Evolutionary conservation across 2,113 vertebrate genomes (phyloP), one percentile per base, ranked within the genome.

Genomic region (Scytalopus superciliaris): DNA sequence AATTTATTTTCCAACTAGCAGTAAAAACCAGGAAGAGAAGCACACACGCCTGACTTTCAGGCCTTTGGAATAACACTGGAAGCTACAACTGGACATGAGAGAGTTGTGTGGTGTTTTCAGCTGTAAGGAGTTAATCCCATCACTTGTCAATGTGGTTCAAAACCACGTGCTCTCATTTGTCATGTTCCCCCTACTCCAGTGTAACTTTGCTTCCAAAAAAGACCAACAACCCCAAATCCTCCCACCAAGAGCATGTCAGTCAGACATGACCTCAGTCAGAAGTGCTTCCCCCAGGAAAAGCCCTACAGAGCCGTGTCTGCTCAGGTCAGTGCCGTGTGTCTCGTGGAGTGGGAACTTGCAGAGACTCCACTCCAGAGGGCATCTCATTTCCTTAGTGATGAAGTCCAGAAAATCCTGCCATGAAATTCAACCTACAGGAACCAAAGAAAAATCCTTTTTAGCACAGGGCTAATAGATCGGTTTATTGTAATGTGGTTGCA

Each of bases 31-130:
- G 12, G 8, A 56, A 55, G 6, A 59, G 10, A 60, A 57, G 27
- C 8, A 76, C 76, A 10, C 7, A 28, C 0, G 6, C 7, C 7
- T 1, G 1, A 9, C 25, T 85, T 60, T 19, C 13, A 33, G 2
- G 11, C 9, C 12, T 90, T 30, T 1, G 0, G 30, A 69, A 35
- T 28, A 72, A 52, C 22, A 76, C 7, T 1, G 2, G 21, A 66
- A 8, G 23, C 15, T 50, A 35, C 44, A 21, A 39, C 19, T 24
- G 25, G 24, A 22, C 28, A 45, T 17, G 5, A 23, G 74, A 18
- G 78, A 39, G 19, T 6, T 25, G 21, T 64, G 8, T 50, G n/a
- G 17, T 40, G 22, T n/a, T 55, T 57, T 22, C 53, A 66, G 16
- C 23, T 15, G 1, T 6, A 49, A 73, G 37, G 15, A 82, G 9